phyloP scores from a whole-genome alignment of 2,888 invertebrate genomes.

The Diloba caeruleocephala region DNA sequence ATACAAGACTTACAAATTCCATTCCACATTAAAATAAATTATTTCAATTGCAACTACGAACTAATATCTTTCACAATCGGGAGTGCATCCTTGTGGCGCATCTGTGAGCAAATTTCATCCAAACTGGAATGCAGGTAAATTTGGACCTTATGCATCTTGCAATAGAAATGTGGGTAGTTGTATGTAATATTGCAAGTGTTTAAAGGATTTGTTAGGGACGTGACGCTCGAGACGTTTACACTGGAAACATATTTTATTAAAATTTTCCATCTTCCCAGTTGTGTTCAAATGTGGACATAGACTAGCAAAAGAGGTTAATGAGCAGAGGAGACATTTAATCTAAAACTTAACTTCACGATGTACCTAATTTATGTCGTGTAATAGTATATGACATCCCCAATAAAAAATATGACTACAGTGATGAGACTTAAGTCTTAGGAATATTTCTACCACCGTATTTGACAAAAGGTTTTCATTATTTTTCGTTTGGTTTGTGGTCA shows the following conservation, averaged over 20 bases:
- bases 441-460: too few relatives aligned
- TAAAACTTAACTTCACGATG: too few relatives aligned
- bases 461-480: too few relatives aligned
- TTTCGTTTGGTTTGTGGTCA: too few relatives aligned
- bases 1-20: conserved; percentile 40
- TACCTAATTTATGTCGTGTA: too few relatives aligned
- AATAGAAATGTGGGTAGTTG: conserved; percentile 37
- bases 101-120: conserved; percentile 24
- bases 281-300: conserved; percentile 66
- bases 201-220: conserved; percentile 73
- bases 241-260: conserved; percentile 82
- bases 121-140: conserved; percentile 1
- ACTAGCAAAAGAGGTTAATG: conserved; percentile 39
- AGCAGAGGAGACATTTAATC: conserved; percentile 3
- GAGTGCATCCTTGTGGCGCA: conserved; percentile 73
- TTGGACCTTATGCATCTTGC: conserved; percentile 16
- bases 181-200: conserved; percentile 61
- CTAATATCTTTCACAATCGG: conserved; percentile 71
- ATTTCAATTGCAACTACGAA: conserved; percentile 60
- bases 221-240: conserved; percentile 73
- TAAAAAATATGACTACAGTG: too few relatives aligned
- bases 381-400: too few relatives aligned
- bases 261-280: conserved; percentile 78
- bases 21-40: conserved; percentile 63
- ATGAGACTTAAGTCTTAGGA: too few relatives aligned